Evolutionary conservation across 2,797 vertebrate species (phyloP).

Genomic region (Prunella strophiata): DNA sequence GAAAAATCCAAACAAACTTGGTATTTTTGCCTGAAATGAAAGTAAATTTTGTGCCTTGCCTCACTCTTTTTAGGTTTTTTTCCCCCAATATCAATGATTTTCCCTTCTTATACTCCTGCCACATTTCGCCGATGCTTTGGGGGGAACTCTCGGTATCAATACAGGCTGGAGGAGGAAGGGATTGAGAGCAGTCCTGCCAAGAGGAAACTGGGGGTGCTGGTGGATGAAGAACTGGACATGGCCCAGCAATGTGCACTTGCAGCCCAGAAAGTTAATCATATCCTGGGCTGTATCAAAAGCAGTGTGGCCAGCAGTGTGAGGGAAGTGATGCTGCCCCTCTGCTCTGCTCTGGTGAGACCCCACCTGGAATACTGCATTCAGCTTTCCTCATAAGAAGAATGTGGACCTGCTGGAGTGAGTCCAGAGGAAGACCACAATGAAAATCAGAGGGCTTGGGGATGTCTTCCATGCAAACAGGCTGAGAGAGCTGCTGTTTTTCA

Average conservation of each 20-base stretch:
- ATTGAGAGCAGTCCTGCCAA: neutral
- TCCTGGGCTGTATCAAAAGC: neutral
- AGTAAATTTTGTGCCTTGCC: neutral
- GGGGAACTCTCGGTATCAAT: neutral
- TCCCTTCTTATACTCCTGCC: neutral
- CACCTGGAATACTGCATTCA: neutral
- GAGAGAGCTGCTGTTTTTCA: neutral
- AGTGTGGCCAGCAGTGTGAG: rapidly evolving
- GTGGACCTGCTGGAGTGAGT: rapidly evolving
- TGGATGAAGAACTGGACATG: neutral
- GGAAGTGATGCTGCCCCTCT: neutral
- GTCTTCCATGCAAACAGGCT: neutral
- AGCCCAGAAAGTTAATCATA: neutral
- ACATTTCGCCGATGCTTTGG: neutral
- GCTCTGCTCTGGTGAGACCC: neutral
- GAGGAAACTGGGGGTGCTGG: neutral
- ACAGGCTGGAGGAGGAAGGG: neutral
- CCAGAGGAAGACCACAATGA: neutral
- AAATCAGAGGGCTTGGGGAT: neutral
- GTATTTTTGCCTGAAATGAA: neutral
- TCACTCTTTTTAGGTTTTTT: neutral
- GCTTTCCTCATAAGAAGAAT: neutral
- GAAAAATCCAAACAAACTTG: neutral
- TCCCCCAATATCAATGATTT: neutral
- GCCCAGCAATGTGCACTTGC: rapidly evolving